Evolutionary conservation across 2,113 vertebrate species (phyloP).

Genomic region (Herpailurus yagouaroundi): DNA sequence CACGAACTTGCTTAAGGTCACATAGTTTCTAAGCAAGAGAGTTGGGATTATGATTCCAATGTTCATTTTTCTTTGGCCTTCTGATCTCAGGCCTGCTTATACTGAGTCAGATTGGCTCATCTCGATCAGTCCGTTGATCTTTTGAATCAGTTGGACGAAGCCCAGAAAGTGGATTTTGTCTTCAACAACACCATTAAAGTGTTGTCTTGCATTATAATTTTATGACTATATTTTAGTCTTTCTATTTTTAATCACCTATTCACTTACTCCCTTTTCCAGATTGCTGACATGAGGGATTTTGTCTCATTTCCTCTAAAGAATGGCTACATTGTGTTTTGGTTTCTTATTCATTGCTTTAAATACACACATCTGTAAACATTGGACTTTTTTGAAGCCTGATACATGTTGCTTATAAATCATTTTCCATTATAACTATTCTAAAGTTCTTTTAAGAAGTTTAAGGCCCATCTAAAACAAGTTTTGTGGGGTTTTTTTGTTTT

Average conservation of each 20-base stretch:
- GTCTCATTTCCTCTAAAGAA: constrained; percentile 45
- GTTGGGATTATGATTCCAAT: background rate
- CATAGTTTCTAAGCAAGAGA: constrained; percentile 4
- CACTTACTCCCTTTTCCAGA: background rate
- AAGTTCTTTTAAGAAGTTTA: background rate
- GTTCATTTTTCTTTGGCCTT: background rate
- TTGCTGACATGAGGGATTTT: constrained; percentile 5
- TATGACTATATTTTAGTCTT: constrained; percentile 1
- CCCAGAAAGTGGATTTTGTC: background rate
- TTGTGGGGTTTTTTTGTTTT: background rate
- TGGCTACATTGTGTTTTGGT: background rate
- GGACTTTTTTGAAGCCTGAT: background rate
- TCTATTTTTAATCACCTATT: background rate
- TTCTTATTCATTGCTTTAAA: constrained; percentile 45
- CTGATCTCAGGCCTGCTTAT: background rate
- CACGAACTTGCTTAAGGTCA: background rate
- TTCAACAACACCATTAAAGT: background rate
- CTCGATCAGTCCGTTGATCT: background rate
- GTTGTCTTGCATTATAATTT: constrained; percentile 1
- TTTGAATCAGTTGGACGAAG: background rate
- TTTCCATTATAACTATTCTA: constrained; percentile 19
- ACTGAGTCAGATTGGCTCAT: background rate
- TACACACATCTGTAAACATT: background rate
- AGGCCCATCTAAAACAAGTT: background rate
- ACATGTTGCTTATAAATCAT: background rate